These are phyloP conservation scores for Arrhopalites spinosus DNA, from an alignment of 2,888 invertebrate genomes.

Conservation along the genomic window DNA sequence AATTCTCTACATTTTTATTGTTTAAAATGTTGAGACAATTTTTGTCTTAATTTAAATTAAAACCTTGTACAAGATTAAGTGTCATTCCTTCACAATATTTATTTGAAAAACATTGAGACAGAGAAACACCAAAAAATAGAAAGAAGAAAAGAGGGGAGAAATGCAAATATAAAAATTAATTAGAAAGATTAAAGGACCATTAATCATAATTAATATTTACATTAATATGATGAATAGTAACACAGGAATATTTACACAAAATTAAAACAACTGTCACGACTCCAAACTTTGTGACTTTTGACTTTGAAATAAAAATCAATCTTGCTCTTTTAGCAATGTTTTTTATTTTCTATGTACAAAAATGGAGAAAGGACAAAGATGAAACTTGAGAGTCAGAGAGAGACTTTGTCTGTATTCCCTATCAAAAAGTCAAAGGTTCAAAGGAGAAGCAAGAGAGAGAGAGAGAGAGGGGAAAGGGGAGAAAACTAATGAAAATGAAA, in stretches of 20 bases:
- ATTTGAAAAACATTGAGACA: too few species aligned
- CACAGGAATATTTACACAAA: neutral
- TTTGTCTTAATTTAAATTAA: too few species aligned
- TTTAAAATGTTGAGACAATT: too few species aligned
- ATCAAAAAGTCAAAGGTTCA: conserved; percentile 6
- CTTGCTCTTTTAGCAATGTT: neutral
- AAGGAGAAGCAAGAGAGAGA: conserved; percentile 7
- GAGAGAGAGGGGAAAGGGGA: conserved; percentile 14
- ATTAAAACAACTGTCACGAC: neutral
- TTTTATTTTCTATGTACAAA: neutral
- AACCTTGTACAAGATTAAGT: too few species aligned
- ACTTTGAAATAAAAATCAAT: neutral
- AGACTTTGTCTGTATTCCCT: neutral
- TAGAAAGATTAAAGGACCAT: neutral
- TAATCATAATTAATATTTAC: conserved; percentile 27
- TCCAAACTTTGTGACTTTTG: neutral
- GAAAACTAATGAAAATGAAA: conserved; percentile 35
- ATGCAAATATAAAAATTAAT: neutral
- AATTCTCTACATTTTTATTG: too few species aligned
- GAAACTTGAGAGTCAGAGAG: too few species aligned
- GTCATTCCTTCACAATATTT: too few species aligned
- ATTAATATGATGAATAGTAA: neutral
- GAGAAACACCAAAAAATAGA: too few species aligned
- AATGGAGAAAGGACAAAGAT: too few species aligned
- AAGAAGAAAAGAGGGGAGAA: neutral